phyloP scores from a whole-genome alignment of 2,888 invertebrate genomes.

The Criorhina ranunculi region DNA sequence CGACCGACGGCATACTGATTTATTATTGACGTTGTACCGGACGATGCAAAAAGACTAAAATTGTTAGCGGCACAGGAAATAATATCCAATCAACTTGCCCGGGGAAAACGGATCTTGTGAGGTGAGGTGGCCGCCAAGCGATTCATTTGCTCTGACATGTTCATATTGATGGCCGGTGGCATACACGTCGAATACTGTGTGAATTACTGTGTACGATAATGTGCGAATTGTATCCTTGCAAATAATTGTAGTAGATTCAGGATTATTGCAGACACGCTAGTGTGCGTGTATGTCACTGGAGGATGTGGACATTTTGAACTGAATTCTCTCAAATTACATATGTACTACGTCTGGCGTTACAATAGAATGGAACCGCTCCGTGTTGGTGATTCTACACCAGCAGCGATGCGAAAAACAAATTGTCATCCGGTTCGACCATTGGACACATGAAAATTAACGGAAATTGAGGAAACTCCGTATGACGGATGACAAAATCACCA shows the following conservation, averaged over 20 bases:
- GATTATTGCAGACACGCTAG: constrained; percentile 25
- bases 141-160: constrained; percentile 14
- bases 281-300: neutral
- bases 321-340: constrained; percentile 48
- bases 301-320: constrained; percentile 21
- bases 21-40: constrained; percentile 48
- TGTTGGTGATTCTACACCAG: constrained; percentile 11
- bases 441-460: constrained; percentile 64
- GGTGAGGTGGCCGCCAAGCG: neutral
- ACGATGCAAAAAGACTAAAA: constrained; percentile 33
- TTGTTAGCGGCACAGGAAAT: constrained; percentile 47
- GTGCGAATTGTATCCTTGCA: constrained; percentile 41
- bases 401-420: constrained; percentile 61
- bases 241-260: constrained; percentile 54
- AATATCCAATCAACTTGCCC: constrained; percentile 58
- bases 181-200: constrained; percentile 1
- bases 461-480: constrained; percentile 65
- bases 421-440: constrained; percentile 40
- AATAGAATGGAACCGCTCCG: constrained; percentile 24
- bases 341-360: constrained; percentile 14
- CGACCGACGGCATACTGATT: constrained; percentile 36
- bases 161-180: constrained; percentile 28
- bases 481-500: constrained; percentile 70
- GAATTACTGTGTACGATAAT: constrained; percentile 18
- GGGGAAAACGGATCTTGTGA: constrained; percentile 33